phyloP scores from a whole-genome alignment of 2,888 invertebrate genomes.

The Leucophenga maculata region DNA sequence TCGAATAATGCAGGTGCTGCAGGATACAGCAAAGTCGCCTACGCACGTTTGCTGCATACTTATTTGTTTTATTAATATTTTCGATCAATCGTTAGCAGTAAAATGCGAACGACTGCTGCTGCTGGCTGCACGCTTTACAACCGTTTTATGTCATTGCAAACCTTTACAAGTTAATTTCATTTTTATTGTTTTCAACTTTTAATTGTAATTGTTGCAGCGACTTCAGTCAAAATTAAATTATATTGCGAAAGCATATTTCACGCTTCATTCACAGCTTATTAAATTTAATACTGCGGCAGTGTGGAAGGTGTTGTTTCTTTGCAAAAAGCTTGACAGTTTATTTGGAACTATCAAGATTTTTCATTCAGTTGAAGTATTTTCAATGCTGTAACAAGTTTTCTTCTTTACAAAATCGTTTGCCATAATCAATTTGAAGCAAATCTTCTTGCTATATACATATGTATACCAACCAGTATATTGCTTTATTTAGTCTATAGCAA shows the following conservation, averaged over 20 bases:
- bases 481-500: no score
- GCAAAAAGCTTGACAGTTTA: no score
- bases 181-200: conserved; percentile 14
- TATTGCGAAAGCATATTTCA: conserved; percentile 8
- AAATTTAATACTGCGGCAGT: background rate
- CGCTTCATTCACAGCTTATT: background rate
- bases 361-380: no score
- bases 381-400: no score
- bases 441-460: no score
- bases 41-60: no score
- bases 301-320: background rate
- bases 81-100: background rate
- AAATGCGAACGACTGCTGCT: background rate
- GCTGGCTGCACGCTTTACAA: background rate
- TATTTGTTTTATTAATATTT: background rate
- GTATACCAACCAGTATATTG: no score
- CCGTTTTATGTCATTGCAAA: background rate
- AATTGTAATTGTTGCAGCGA: background rate
- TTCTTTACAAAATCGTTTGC: no score
- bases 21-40: no score
- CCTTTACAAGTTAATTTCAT: conserved; percentile 18
- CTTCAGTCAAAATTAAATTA: conserved; percentile 11
- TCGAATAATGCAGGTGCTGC: no score
- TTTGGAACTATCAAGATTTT: no score
- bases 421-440: no score